These are phyloP conservation scores for Papilio protenor DNA, from an alignment of 2,888 invertebrate genomes.

Conservation along the genomic window DNA sequence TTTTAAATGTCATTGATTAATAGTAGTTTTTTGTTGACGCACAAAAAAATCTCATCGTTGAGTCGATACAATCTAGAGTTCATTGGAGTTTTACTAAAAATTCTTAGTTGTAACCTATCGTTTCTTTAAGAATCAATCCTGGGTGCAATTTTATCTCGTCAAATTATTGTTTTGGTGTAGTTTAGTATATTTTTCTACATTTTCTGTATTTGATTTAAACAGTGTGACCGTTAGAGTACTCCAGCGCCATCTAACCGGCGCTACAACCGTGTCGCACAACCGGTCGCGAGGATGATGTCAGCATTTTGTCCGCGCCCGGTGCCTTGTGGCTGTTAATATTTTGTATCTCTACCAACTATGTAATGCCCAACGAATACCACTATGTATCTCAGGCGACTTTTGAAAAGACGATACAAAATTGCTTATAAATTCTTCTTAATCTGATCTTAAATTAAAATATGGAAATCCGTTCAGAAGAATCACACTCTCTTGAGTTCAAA, in stretches of 20 bases:
- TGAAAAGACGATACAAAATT: too few relatives aligned
- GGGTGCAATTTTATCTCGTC: background rate
- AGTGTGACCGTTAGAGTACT: constrained; percentile 17
- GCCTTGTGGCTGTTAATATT: background rate
- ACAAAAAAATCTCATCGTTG: background rate
- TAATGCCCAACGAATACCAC: background rate
- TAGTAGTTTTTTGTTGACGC: constrained; percentile 6
- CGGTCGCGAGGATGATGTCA: constrained; percentile 40
- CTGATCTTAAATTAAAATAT: too few relatives aligned
- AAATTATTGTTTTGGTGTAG: background rate
- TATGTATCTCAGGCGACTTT: background rate
- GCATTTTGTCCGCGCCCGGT: constrained; percentile 2
- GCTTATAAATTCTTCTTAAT: too few relatives aligned
- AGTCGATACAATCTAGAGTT: background rate
- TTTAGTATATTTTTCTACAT: background rate
- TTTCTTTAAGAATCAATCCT: too few relatives aligned
- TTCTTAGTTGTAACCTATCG: background rate
- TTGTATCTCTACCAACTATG: constrained; percentile 1
- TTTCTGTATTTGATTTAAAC: constrained; percentile 5
- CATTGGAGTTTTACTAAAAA: background rate
- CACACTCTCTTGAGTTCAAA: background rate
- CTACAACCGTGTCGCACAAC: constrained; percentile 25
- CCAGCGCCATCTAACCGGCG: background rate
- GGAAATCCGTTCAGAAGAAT: background rate
- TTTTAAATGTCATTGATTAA: constrained; percentile 4